Conservation (phyloP, 2,888 invertebrate genomes). For the Brachyptera putata region DNA sequence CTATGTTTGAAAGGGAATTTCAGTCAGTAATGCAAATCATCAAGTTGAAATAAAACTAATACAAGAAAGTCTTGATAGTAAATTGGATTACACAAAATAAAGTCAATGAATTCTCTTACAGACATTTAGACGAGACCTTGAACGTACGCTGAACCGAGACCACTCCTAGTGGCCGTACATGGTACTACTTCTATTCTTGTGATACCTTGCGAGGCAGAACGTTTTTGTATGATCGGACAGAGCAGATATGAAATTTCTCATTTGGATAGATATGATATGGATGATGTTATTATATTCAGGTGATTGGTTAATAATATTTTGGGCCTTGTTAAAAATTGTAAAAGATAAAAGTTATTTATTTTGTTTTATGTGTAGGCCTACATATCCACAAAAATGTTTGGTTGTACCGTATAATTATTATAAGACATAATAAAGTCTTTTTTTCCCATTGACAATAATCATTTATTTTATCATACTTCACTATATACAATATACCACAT, state of each 20-base stretch:
- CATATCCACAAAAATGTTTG: conserved; percentile 20
- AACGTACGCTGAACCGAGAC: no score
- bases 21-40: no score
- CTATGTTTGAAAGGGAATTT: no score
- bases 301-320: conserved; percentile 8
- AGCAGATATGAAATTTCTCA: conserved; percentile 2
- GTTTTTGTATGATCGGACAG: no score
- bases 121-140: no score
- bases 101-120: no score
- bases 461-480: no score
- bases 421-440: conserved; percentile 19
- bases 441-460: conserved; percentile 18
- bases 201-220: background rate
- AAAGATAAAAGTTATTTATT: conserved; percentile 18
- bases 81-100: no score
- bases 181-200: background rate
- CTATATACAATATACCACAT: no score
- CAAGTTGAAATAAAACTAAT: no score
- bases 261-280: conserved; percentile 13
- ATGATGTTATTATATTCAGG: conserved; percentile 13
- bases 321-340: conserved; percentile 8
- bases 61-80: no score
- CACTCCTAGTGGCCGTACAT: conserved; percentile 16
- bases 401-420: conserved; percentile 10
- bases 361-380: conserved; percentile 16